Base-by-base conservation (phyloP, 2,113 vertebrate genomes). In the Thymallus thymallus region DNA sequence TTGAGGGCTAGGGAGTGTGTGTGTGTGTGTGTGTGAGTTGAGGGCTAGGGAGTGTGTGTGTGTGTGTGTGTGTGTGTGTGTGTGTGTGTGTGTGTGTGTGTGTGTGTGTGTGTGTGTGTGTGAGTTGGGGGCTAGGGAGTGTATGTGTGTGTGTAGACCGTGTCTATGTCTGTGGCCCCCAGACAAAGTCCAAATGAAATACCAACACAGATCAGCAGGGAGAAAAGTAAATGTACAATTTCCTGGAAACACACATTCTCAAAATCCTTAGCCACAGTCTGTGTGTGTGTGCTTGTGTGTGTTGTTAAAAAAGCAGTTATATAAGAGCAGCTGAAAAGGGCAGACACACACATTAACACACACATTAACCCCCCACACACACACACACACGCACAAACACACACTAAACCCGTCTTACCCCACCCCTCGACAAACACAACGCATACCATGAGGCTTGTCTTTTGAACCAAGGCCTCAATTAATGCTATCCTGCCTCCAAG, bases 401-500 rank as follows among this genome's bases (percentile, higher is more conserved):
- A 65, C 29, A 30, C 13, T 29, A 23, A 63, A 9, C 9, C 24
- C 2, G n/a, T 23, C 24, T 12, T 2, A 63, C 61, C n/a, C 24
- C 7, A 3, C 5, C 22, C 20, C 29, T 30, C 18, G 14, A 66
- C 64, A 35, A 24, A 71, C 46, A 58, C 3, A 60, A 35, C 69
- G 4, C 48, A 56, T 5, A 26, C 69, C 51, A 51, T 68, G 18
- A 66, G 63, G 51, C 68, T 69, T 58, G 55, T 66, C 22, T 29
- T 64, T 63, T 26, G 5, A 63, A 65, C 63, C 29, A 65, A 29
- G 16, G 13, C 62, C 63, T 32, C 24, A 32, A 65, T 66, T 7
- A 66, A 66, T 35, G 29, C 63, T 66, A 6, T 75, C 68, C 66
- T 69, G 48, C 65, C 62, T 48, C 60, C 24, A 41, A 75, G 69